These are phyloP conservation scores for Yponomeuta cagnagella DNA, from an alignment of 2,888 invertebrate genomes.

Conservation along the genomic window DNA sequence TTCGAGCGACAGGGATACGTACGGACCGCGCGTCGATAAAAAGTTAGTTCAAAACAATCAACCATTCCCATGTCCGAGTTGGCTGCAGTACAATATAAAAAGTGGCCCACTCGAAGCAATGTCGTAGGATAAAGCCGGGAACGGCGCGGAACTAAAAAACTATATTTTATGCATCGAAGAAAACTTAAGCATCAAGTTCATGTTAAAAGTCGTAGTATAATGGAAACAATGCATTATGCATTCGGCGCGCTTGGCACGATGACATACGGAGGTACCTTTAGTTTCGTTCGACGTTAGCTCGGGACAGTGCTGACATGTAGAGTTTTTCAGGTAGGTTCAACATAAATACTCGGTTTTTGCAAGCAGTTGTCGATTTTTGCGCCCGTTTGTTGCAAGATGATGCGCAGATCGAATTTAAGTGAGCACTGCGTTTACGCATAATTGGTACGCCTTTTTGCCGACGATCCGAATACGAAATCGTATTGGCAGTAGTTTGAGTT, in stretches of 20 bases:
- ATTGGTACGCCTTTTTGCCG: conserved; percentile 64
- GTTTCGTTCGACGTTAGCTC: conserved; percentile 62
- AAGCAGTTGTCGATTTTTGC: conserved; percentile 41
- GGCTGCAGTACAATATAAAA: conserved; percentile 33
- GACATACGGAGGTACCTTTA: conserved; percentile 64
- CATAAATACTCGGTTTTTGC: conserved; percentile 16
- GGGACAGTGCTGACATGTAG: conserved; percentile 24
- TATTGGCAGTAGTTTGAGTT: conserved; percentile 42
- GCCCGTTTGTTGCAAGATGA: conserved; percentile 43
- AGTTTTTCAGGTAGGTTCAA: conserved; percentile 10
- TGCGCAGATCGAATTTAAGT: conserved; percentile 44
- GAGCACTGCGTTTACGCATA: conserved; percentile 64
- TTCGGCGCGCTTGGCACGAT: conserved; percentile 59
- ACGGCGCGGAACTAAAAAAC: conserved; percentile 53
- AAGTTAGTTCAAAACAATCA: conserved; percentile 14
- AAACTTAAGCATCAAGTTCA: conserved; percentile 69
- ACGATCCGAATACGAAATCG: conserved; percentile 61
- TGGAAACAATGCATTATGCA: conserved; percentile 74
- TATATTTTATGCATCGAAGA: conserved; percentile 66
- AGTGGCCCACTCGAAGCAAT: conserved; percentile 36
- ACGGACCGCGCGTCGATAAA: conserved; percentile 4
- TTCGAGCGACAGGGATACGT: conserved; percentile 5
- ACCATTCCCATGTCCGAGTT: conserved; percentile 8
- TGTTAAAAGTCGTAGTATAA: conserved; percentile 73
- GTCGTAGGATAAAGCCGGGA: conserved; percentile 31